Percentiles rank a stretch among this genome's conserved stretches.
Evolutionary conservation across 2,888 invertebrate species (phyloP).

Genomic region (Epistrophella euchroma): DNA sequence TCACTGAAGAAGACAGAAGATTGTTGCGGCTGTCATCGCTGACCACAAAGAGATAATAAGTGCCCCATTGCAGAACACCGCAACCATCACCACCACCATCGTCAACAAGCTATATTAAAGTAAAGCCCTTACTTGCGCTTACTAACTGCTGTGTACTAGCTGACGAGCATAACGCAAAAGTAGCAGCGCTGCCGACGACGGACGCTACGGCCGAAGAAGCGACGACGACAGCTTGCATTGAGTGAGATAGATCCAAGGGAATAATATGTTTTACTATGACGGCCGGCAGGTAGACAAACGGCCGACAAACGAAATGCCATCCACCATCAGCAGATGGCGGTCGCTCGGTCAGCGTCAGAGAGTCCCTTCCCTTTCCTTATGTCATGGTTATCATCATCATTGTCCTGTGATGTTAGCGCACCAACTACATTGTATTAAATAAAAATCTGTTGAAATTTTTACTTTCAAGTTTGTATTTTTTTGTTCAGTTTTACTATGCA

Average conservation of each 20-base stretch:
- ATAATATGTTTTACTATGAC: conserved; percentile 71
- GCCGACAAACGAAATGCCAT: conserved; percentile 68
- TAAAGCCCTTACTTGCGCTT: conserved; percentile 53
- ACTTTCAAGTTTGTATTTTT: neutral
- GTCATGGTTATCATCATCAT: conserved; percentile 31
- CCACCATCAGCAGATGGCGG: conserved; percentile 36
- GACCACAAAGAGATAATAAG: conserved; percentile 76
- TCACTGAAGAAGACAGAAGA: conserved; percentile 74
- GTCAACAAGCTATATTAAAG: conserved; percentile 37
- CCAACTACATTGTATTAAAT: conserved; percentile 35
- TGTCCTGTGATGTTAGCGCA: conserved; percentile 36
- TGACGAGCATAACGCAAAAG: conserved; percentile 6
- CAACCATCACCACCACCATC: neutral
- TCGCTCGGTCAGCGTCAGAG: conserved; percentile 12
- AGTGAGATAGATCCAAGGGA: conserved; percentile 71
- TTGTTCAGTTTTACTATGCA: neutral
- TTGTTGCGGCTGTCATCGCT: conserved; percentile 76
- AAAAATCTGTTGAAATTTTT: conserved; percentile 18
- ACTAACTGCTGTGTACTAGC: conserved; percentile 14
- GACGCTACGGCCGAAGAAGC: neutral
- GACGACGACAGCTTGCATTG: conserved; percentile 37
- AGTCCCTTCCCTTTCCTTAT: conserved; percentile 25
- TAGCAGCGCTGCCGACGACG: neutral
- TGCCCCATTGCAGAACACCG: conserved; percentile 40
- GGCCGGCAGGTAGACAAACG: conserved; percentile 70